Base-by-base conservation (phyloP, 1,140 invertebrate genomes). In the Drosophila bocki region DNA sequence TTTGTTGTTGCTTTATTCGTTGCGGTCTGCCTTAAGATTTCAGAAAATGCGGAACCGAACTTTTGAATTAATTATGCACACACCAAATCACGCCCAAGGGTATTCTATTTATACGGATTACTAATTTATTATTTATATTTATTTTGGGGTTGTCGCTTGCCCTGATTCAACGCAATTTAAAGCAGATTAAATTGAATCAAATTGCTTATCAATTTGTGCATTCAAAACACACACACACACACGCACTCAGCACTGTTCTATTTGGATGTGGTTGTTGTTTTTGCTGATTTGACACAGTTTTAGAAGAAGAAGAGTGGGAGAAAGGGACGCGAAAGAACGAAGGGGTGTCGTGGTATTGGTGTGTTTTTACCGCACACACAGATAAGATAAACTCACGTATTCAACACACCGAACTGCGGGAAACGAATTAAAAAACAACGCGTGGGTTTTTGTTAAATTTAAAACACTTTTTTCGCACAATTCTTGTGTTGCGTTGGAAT, bases 281-380 rank as follows among this genome's bases (percentile, higher is more conserved):
- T 61, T 80, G 67, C 45, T 67, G 80, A 62, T 47, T 75, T 84
- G 81, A 84, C 82, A 84, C 82, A 84, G 72, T 77, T 84, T 51
- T 60, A 32, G 67, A 68, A 68, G 67, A 67, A 65, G 65, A 70
- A 70, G 61, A 50, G 65, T 22, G 33, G 8, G 48, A 35, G 41
- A 54, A 70, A 53, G 41, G 72, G 53, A 56, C 64, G 61, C 53
- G 35, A 32, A 37, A 29, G 59, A 50, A 32, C 42, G 44, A 29
- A 45, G 35, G 26, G 35, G 42, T 47, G 57, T 7, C 33, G 22
- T 13, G 22, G 15, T 6, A n/a, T 33, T 12, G 12, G 1, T 5
- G 22, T 50, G 42, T 17, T 17, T 29, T 61, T 54, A 26, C 19
- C 9, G 51, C 22, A n/a, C 67, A 39, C 44, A 17, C 41, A 45